Evolutionary conservation across 2,888 invertebrate genomes (phyloP).

Genomic region (Athalia circularis): DNA sequence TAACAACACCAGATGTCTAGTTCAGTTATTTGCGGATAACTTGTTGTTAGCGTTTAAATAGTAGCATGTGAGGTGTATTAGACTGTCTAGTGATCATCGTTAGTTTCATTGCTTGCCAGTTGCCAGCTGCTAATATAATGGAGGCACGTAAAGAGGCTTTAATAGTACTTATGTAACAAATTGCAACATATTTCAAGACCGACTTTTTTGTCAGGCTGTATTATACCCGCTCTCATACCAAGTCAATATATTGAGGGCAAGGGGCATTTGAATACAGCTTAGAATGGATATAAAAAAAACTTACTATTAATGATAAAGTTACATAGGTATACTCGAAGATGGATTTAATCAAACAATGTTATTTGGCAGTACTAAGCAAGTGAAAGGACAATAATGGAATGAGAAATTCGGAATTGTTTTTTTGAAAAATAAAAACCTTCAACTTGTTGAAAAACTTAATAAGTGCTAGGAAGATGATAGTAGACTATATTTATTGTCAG

Average conservation of each 20-base stretch:
- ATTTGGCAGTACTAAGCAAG: slow-evolving; percentile 11
- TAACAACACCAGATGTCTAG: neutral
- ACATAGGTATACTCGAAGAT: too few relatives aligned
- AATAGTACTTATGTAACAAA: slow-evolving; percentile 1
- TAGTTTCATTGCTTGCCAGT: neutral
- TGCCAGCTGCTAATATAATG: neutral
- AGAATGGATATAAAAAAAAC: neutral
- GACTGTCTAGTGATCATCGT: neutral
- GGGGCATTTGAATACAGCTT: neutral
- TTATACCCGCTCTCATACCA: neutral
- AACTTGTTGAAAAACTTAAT: neutral
- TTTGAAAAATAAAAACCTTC: neutral
- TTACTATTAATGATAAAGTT: too few relatives aligned
- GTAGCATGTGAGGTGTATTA: neutral
- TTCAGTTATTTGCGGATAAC: neutral
- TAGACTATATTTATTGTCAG: slow-evolving; percentile 59
- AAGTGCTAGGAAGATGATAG: slow-evolving; percentile 20
- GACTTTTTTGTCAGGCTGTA: neutral
- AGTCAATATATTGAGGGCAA: neutral
- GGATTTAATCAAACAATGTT: neutral
- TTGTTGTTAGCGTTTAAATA: neutral
- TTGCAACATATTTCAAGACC: neutral
- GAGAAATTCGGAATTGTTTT: slow-evolving; percentile 8
- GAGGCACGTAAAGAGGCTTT: neutral
- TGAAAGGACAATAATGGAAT: slow-evolving; percentile 15